Conservation (phyloP, 1,140 invertebrate genomes). For the Scylla paramamosain region DNA sequence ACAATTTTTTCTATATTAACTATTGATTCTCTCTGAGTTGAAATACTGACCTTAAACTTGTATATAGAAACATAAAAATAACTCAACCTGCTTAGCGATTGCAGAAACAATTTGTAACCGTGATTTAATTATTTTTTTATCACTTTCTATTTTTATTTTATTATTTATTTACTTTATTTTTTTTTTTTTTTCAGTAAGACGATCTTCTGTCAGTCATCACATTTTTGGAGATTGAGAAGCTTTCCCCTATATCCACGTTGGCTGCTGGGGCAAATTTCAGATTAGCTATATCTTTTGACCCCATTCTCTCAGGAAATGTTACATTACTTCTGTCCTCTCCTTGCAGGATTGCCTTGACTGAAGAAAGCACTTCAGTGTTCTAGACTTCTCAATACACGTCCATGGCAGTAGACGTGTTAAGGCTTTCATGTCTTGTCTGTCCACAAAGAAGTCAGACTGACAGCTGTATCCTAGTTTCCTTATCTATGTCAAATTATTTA, state of each 20-base stretch:
- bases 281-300: conserved; percentile 6
- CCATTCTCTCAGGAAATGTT: too few relatives aligned
- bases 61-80: not conserved
- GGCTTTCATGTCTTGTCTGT: too few relatives aligned
- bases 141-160: too few relatives aligned
- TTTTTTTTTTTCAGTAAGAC: conserved; percentile 11
- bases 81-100: not conserved
- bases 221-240: conserved; percentile 19
- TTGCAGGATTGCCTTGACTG: not conserved
- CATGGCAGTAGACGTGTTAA: too few relatives aligned
- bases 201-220: not conserved
- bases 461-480: too few relatives aligned
- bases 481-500: too few relatives aligned
- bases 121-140: too few relatives aligned
- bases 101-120: not conserved
- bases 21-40: too few relatives aligned
- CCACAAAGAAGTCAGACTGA: too few relatives aligned
- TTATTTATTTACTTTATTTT: too few relatives aligned
- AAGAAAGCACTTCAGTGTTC: not conserved
- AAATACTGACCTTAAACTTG: not conserved
- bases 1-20: too few relatives aligned
- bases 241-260: conserved; percentile 27
- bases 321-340: not conserved
- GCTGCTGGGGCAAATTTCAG: conserved; percentile 24
- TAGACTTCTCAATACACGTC: not conserved